Percentiles rank a stretch among this genome's conserved stretches.
phyloP scores from a whole-genome alignment of 2,888 invertebrate genomes.

The Adela reaumurella region DNA sequence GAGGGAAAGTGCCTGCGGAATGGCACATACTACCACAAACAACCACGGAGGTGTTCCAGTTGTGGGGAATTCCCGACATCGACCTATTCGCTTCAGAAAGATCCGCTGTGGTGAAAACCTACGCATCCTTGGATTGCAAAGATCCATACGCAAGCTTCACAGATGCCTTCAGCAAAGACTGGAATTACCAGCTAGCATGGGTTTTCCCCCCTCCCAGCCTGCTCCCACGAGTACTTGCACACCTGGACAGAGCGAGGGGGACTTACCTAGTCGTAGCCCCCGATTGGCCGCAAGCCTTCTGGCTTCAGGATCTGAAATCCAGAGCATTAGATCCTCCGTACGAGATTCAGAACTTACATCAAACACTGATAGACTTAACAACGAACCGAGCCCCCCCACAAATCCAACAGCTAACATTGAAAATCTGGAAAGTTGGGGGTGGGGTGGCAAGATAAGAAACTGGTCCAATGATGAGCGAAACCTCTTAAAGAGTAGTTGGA shows the following conservation, averaged over 20 bases:
- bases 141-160: conserved; percentile 1
- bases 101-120: conserved; percentile 8
- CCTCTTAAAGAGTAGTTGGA: no score
- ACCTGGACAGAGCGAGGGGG: conserved; percentile 12
- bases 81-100: conserved; percentile 10
- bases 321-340: conserved; percentile 7
- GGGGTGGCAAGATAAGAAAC: no score
- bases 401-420: background rate
- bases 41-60: conserved; percentile 7
- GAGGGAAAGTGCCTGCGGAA: conserved; percentile 5
- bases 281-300: conserved; percentile 14
- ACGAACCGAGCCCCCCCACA: conserved; percentile 2
- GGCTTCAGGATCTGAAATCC: conserved; percentile 14
- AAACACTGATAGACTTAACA: conserved; percentile 6
- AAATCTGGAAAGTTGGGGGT: background rate
- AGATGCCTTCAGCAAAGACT: conserved; percentile 16
- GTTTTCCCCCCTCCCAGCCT: conserved; percentile 19
- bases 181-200: conserved; percentile 15
- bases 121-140: conserved; percentile 2
- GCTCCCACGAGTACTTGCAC: conserved; percentile 11
- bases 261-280: conserved; percentile 11
- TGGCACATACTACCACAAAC: conserved; percentile 11
- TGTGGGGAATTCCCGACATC: conserved; percentile 11
- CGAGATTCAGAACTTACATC: conserved; percentile 6
- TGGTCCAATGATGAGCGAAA: no score